Evolutionary conservation across 2,888 invertebrate species (phyloP), one percentile per base, ranked within the genome.

Genomic region (Epinotia bilunana): DNA sequence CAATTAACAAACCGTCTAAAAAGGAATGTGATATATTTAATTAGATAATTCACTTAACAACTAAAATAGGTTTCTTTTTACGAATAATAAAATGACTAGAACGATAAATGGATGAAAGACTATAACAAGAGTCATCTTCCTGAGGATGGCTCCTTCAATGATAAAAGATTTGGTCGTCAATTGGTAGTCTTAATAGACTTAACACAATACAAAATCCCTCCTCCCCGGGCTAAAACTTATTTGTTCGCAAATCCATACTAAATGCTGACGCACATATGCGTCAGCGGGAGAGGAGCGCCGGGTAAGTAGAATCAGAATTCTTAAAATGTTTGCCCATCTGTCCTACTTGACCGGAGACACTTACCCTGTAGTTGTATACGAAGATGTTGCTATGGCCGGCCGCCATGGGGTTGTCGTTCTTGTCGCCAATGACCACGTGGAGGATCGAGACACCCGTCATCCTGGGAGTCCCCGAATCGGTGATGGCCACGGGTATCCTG

Each of bases 351-450:
- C 6, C 18, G 13, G 5, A 18, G 12, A 43, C 58, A 78, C 82
- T 80, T 91, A 96, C 97, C 95, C 97, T 97, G 87, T 98, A 99
- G 86, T 98, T 98, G 90, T 99, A 99, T 2, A 99, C 98, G 85
- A 98, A 98, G 82, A 99, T 98, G 77, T 96, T 95, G 86, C 99
- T 99, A 46, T 96, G 95, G 0, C 99, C 99, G 63, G 97, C 96
- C 64, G 95, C 94, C 97, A 99, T 99, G 2, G 95, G 94, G 87
- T 99, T 99, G 87, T 99, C 99, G 87, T 99, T 99, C 77, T 96
- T 95, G 90, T 99, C 99, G 4, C 99, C 99, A 79, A 99, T 99
- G 57, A 98, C 97, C 16, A 99, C 96, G 73, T 96, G 97, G 18
- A 99, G 94, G 13, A 96, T 97, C 78, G 98, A 98, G 0, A 97